phyloP scores from a whole-genome alignment of 2,888 invertebrate genomes.

The Clanis bilineata region DNA sequence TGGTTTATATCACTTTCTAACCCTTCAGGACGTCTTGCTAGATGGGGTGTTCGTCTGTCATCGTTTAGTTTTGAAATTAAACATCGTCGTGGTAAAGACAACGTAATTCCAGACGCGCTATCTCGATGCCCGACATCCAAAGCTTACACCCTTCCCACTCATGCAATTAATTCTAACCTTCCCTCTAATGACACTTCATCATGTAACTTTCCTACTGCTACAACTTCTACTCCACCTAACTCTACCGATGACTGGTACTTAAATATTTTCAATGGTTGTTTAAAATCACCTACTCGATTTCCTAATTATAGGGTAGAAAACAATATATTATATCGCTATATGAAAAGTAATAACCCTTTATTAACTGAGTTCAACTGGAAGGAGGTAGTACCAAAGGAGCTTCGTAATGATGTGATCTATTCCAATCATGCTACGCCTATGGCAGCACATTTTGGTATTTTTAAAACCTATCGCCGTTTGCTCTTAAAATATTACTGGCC shows the following conservation, averaged over 20 bases:
- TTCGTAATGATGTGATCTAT: constrained; percentile 12
- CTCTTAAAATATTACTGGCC: constrained; percentile 29
- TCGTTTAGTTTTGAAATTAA: constrained; percentile 30
- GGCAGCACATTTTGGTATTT: constrained; percentile 28
- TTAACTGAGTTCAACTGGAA: constrained; percentile 34
- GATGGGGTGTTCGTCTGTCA: constrained; percentile 35
- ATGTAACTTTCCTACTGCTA: not conserved
- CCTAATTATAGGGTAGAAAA: constrained; percentile 26
- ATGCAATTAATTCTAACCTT: no score
- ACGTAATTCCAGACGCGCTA: constrained; percentile 29
- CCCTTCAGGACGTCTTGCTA: constrained; percentile 33
- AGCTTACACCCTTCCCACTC: no score
- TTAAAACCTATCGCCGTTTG: constrained; percentile 32
- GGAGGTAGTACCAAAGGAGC: constrained; percentile 27
- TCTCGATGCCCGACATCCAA: no score
- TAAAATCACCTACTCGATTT: constrained; percentile 18
- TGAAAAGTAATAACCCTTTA: constrained; percentile 21
- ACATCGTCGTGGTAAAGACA: constrained; percentile 31
- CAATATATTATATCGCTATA: constrained; percentile 21
- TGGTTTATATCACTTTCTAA: constrained; percentile 30
- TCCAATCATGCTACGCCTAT: constrained; percentile 30
- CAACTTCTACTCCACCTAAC: not conserved
- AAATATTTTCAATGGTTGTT: constrained; percentile 25
- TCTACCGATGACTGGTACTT: constrained; percentile 22
- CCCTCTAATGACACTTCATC: no score